phyloP scores from a whole-genome alignment of 2,113 vertebrate genomes.

The Perognathus longimembris region DNA sequence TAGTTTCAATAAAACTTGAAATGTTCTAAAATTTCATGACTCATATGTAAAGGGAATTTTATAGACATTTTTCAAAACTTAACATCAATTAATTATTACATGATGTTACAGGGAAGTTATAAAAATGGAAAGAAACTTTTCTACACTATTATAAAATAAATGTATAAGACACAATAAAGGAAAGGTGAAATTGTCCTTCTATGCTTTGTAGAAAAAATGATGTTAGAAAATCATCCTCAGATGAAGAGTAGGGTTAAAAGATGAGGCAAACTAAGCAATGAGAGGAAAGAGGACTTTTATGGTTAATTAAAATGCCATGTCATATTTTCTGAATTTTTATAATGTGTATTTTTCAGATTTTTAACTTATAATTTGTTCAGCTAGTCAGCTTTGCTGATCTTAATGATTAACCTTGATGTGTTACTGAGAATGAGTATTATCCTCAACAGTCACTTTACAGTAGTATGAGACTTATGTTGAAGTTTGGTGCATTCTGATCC shows the following conservation, averaged over 20 bases:
- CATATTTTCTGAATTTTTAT: not conserved
- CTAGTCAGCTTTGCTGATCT: too few relatives aligned
- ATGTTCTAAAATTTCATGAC: not conserved
- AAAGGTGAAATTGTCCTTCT: constrained; percentile 6
- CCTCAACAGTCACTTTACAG: too few relatives aligned
- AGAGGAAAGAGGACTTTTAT: not conserved
- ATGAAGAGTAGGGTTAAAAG: not conserved
- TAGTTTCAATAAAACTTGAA: constrained; percentile 8
- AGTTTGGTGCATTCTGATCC: too few relatives aligned
- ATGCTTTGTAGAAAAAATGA: not conserved
- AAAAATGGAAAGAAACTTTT: not conserved
- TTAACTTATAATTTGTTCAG: not conserved
- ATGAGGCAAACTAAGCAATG: not conserved
- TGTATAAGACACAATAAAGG: not conserved
- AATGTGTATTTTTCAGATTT: not conserved
- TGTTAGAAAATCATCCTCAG: not conserved
- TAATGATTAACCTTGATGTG: too few relatives aligned
- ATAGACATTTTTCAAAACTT: not conserved
- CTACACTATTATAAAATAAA: not conserved
- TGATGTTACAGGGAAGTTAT: not conserved
- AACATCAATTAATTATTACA: not conserved
- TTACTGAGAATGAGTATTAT: too few relatives aligned
- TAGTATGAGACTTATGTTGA: too few relatives aligned
- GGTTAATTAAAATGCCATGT: not conserved
- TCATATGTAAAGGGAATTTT: not conserved